phyloP scores from a whole-genome alignment of 2,888 invertebrate genomes.

The Eupithecia subumbrata region DNA sequence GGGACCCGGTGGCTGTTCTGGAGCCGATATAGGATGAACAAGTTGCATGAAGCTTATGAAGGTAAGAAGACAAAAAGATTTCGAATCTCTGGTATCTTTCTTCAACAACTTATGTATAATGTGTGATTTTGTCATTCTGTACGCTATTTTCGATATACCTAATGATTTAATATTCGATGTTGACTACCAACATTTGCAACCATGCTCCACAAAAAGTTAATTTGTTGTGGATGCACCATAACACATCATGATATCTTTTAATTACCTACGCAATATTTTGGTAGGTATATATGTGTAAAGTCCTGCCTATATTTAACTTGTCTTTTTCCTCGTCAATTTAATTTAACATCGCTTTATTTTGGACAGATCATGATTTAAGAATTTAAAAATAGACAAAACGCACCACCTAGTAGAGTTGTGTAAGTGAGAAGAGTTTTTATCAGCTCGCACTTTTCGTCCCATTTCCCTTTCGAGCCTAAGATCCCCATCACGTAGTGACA shows the following conservation, averaged over 20 bases:
- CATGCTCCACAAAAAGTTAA: neutral
- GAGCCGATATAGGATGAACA: conserved; percentile 87
- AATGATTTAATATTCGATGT: too few relatives aligned
- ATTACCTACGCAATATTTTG: neutral
- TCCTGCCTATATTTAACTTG: neutral
- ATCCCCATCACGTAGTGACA: neutral
- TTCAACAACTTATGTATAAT: neutral
- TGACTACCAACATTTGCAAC: too few relatives aligned
- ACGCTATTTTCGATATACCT: too few relatives aligned
- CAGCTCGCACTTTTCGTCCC: neutral
- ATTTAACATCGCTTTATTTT: neutral
- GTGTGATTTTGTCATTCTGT: neutral
- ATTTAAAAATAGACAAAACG: neutral
- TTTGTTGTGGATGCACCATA: neutral
- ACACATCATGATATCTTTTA: neutral
- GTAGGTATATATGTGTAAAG: neutral
- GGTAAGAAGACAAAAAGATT: conserved; percentile 74
- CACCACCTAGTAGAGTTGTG: neutral
- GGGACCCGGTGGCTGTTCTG: conserved; percentile 93
- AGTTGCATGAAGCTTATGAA: conserved; percentile 91
- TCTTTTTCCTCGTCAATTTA: neutral
- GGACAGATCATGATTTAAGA: neutral
- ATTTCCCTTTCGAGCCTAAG: neutral
- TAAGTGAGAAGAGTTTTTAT: neutral
- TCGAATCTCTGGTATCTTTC: neutral